Evolutionary conservation across 1,140 invertebrate genomes (phyloP), one percentile per base, ranked within the genome.

Genomic region (Lordiphosa mommai): DNA sequence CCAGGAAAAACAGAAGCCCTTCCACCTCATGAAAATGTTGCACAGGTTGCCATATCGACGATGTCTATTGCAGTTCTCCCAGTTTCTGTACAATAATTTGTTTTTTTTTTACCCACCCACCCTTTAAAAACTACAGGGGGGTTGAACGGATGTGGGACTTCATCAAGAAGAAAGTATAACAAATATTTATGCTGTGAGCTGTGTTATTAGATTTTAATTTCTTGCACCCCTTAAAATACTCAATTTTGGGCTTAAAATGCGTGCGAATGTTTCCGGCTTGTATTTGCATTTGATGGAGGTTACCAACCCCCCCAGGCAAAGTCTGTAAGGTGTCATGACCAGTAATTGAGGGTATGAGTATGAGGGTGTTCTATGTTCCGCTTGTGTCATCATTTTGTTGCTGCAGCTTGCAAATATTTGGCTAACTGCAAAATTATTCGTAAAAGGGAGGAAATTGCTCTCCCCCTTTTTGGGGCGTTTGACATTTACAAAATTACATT

Each of bases 201-300:
- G 77, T 84, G 72, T 85, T 84, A 84, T 84, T 84, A 85, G 77
- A 84, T 85, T 84, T 84, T 84, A 84, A 84, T 84, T 84, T 84
- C 77, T 84, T 72, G 68, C 77, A 85, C 77, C 77, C 77, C 84
- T 72, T 61, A 61, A 40, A 71, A 76, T 64, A 64, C 41, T 55
- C 23, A 17, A 32, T 12, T n/a, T 12, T 9, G 10, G 9, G 27
- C 20, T 12, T 23, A 14, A 61, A 56, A 23, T 43, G 72, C 68
- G 60, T 63, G 79, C 64, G 53, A 68, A 85, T 77, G 68, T 72
- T 82, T 74, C 53, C 71, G 63, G 73, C 68, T 79, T 80, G 76
- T 76, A 72, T 69, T 77, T 82, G 55, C 61, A 67, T 77, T 76
- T 16, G 43, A 61, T 67, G 56, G 43, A 41, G 61, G 57, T 67